phyloP scores from a whole-genome alignment of 2,797 vertebrate species.

The Nannoperca obscura region DNA sequence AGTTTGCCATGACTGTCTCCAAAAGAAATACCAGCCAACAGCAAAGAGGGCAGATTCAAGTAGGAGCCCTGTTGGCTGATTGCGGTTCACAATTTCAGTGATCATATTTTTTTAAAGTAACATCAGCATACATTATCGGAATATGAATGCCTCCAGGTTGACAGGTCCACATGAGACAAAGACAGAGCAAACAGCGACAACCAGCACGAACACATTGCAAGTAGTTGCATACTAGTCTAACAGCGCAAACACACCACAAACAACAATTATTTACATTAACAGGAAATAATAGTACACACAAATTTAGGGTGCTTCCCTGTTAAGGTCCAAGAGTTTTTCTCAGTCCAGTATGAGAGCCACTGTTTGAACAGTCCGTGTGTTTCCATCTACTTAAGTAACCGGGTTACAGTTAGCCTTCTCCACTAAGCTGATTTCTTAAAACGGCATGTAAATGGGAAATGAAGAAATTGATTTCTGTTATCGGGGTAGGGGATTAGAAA shows the following conservation, averaged over 20 bases:
- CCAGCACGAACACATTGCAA: slow-evolving; percentile 41
- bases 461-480: not conserved
- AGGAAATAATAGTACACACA: slow-evolving; percentile 3
- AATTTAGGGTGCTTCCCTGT: not conserved
- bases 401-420: too few relatives aligned
- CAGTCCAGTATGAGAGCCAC: slow-evolving; percentile 38
- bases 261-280: slow-evolving; percentile 16
- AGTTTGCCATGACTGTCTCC: not conserved
- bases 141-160: slow-evolving; percentile 46
- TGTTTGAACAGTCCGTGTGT: not conserved
- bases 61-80: not conserved
- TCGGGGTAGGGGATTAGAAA: not conserved
- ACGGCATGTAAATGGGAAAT: not conserved
- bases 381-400: not conserved
- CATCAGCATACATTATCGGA: not conserved
- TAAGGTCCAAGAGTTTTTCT: not conserved
- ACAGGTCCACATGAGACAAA: slow-evolving; percentile 67
- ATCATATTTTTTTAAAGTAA: not conserved
- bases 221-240: slow-evolving; percentile 16
- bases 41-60: not conserved
- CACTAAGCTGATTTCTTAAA: not conserved
- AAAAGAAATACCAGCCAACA: not conserved
- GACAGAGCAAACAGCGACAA: slow-evolving; percentile 60
- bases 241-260: slow-evolving; percentile 30
- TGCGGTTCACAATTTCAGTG: not conserved